A percentile compares a stretch with the other conserved stretches of the same genome.
Evolutionary conservation across 2,113 vertebrate species (phyloP).

Genomic region (Terrapene triunguis): DNA sequence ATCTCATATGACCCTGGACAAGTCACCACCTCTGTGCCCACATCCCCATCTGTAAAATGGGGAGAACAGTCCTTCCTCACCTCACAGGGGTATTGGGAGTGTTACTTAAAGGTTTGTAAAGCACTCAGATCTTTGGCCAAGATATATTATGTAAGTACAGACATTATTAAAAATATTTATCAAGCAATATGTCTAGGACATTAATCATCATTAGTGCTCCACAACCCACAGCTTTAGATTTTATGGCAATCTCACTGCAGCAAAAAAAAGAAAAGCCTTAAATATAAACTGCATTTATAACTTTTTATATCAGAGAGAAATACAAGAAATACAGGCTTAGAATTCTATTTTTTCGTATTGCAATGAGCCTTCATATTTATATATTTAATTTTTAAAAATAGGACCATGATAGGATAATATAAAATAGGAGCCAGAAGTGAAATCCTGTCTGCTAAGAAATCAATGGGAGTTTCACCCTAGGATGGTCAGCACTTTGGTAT

Average conservation of each 20-base stretch:
- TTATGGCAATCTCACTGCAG: neutral
- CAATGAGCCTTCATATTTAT: neutral
- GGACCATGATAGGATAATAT: neutral
- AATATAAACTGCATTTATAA: neutral
- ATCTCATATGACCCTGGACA: neutral
- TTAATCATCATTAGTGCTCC: neutral
- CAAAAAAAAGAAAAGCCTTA: neutral
- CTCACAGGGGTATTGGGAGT: neutral
- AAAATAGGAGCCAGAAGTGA: too few species aligned
- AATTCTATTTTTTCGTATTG: neutral
- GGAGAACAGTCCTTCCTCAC: neutral
- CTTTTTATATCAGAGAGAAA: neutral
- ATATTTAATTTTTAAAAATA: neutral
- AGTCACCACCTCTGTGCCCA: neutral
- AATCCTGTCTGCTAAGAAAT: neutral
- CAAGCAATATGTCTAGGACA: neutral
- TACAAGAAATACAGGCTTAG: neutral
- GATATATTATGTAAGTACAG: neutral
- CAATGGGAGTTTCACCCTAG: neutral
- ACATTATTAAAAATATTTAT: neutral
- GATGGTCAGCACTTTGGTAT: neutral
- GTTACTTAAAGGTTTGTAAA: neutral
- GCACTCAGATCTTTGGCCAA: neutral
- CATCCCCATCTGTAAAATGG: neutral
- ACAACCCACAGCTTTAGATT: neutral